phyloP scores from a whole-genome alignment of 2,888 invertebrate genomes.

The Sphinx pinastri region DNA sequence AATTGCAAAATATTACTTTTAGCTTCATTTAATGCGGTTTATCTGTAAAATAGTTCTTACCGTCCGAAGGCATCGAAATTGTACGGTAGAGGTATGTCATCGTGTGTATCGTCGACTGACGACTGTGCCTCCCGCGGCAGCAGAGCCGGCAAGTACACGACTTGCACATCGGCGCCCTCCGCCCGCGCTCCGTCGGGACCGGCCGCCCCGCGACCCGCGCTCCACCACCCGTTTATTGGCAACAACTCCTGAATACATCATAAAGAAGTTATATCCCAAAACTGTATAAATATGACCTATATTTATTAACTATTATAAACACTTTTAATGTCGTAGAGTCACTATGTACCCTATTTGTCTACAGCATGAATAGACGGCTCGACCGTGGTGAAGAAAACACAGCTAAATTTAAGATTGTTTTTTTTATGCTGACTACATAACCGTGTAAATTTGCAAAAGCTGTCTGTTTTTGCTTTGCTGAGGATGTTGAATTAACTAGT shows the following conservation, averaged over 20 bases:
- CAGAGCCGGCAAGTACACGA: conserved; percentile 84
- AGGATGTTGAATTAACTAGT: no score
- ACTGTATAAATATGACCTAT: no score
- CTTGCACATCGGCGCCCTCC: conserved; percentile 80
- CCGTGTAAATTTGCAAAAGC: no score
- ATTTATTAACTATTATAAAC: no score
- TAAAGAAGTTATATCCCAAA: not conserved
- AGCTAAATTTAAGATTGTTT: no score
- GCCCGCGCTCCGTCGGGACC: conserved; percentile 43
- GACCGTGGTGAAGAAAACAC: no score
- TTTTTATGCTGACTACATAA: no score
- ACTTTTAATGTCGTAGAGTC: no score
- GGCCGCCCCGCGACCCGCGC: conserved; percentile 44
- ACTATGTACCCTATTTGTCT: no score
- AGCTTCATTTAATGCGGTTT: not conserved
- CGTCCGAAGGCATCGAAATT: conserved; percentile 85
- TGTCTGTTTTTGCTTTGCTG: no score
- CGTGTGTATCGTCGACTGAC: conserved; percentile 52
- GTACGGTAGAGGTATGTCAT: conserved; percentile 79
- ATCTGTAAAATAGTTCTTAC: conserved; percentile 55
- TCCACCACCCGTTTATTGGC: conserved; percentile 65
- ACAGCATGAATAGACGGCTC: no score
- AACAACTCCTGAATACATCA: conserved; percentile 54
- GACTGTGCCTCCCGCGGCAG: conserved; percentile 75
- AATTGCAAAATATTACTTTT: not conserved